These are phyloP conservation scores for Myotis davidii DNA, from an alignment of 2,113 vertebrate species.

Conservation along the genomic window DNA sequence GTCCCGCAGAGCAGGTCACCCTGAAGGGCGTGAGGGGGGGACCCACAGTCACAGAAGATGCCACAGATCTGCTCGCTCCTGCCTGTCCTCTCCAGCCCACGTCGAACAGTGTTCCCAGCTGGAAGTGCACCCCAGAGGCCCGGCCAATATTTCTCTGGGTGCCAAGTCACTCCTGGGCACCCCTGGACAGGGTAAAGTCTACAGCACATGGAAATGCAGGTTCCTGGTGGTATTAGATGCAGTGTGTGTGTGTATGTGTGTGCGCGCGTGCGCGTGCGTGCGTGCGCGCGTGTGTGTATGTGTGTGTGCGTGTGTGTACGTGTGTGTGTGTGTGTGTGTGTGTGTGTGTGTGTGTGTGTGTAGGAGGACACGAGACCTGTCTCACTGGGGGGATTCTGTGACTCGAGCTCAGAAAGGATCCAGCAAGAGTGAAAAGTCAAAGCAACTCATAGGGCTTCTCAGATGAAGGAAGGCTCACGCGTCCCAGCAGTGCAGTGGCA, in stretches of 20 bases:
- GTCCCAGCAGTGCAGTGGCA: rapidly evolving
- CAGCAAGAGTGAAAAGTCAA: background rate
- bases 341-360: too few species aligned
- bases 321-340: too few species aligned
- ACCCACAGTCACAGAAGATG: background rate
- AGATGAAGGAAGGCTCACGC: too few species aligned
- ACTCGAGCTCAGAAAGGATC: background rate
- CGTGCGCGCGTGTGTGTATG: too few species aligned
- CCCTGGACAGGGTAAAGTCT: background rate
- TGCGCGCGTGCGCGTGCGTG: too few species aligned
- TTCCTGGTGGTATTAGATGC: background rate
- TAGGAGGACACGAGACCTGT: background rate
- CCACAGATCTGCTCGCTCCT: background rate
- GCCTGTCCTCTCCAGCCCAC: background rate
- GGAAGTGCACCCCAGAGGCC: background rate
- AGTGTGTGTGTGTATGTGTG: rapidly evolving
- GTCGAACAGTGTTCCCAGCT: background rate
- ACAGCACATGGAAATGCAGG: background rate
- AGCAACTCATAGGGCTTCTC: background rate
- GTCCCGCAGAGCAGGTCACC: background rate
- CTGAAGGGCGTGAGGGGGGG: background rate
- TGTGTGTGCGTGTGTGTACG: too few species aligned
- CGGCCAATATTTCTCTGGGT: background rate
- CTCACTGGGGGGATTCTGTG: background rate
- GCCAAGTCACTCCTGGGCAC: background rate